These are phyloP conservation scores for Pomatorhinus ruficollis DNA, from an alignment of 2,113 vertebrate species.

Conservation along the genomic window DNA sequence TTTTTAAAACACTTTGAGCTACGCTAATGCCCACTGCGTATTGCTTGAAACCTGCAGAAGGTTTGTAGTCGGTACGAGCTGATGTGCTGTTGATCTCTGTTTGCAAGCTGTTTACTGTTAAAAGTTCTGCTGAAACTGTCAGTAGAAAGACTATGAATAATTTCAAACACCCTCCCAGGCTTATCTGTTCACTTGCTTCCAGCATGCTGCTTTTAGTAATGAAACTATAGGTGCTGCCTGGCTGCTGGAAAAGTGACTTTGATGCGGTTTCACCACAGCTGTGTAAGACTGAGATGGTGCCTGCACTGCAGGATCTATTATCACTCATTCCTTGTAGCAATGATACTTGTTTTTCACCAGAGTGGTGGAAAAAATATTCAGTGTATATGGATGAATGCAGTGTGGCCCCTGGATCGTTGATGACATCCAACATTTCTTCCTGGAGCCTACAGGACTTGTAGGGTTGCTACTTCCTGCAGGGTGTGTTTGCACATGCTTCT, in stretches of 20 bases:
- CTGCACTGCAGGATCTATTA: neutral
- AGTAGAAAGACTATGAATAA: slow-evolving; percentile 14
- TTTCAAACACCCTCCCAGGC: slow-evolving; percentile 25
- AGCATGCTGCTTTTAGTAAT: neutral
- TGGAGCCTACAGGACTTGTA: neutral
- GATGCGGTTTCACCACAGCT: neutral
- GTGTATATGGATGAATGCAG: accelerated
- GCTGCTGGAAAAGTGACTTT: neutral
- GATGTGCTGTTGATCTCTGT: slow-evolving; percentile 29
- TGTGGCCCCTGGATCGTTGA: neutral
- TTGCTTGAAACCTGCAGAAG: neutral
- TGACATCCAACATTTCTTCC: neutral
- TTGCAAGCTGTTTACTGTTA: slow-evolving; percentile 44
- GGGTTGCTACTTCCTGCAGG: neutral
- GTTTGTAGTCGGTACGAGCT: neutral
- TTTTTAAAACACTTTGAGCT: neutral
- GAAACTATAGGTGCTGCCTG: neutral
- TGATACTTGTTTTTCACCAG: neutral
- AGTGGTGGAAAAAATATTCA: neutral
- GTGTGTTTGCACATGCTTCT: neutral
- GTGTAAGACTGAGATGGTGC: neutral
- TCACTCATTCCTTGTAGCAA: neutral
- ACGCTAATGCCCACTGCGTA: neutral
- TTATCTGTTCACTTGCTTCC: neutral
- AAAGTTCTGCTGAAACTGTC: slow-evolving; percentile 29